Conservation (phyloP, 30 jellyfish, hydroid and myxozoan genomes). For the Aurelia aurita complex sp. Pacific region DNA sequence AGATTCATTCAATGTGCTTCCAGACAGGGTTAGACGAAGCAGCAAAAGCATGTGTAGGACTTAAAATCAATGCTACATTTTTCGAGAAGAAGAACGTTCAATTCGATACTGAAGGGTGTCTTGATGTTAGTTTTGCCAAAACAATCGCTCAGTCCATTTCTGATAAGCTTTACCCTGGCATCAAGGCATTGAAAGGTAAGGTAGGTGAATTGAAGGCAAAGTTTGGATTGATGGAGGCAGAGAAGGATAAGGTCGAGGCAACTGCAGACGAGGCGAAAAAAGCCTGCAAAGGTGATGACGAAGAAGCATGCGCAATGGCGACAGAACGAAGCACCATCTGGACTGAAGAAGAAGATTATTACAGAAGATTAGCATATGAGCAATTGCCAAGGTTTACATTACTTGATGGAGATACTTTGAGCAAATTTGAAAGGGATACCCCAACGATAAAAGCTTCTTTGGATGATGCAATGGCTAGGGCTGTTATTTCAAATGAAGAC, state of each 20-base stretch:
- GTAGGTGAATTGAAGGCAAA: conserved; percentile 38
- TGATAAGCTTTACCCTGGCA: conserved; percentile 81
- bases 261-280: conserved; percentile 50
- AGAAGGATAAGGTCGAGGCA: conserved; percentile 49
- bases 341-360: conserved; percentile 61
- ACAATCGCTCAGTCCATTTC: conserved; percentile 63
- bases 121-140: conserved; percentile 72
- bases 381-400: conserved; percentile 64
- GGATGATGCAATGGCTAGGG: conserved; percentile 68
- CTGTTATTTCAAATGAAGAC: conserved; percentile 19
- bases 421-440: conserved; percentile 27
- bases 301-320: conserved; percentile 10
- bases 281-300: conserved; percentile 45
- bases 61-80: conserved; percentile 47
- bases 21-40: conserved; percentile 67
- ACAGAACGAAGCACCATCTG: conserved; percentile 12
- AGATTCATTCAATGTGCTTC: conserved; percentile 73
- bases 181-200: conserved; percentile 57
- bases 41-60: conserved; percentile 74
- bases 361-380: conserved; percentile 57
- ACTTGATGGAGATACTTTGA: conserved; percentile 42
- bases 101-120: conserved; percentile 57
- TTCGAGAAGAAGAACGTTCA: conserved; percentile 45
- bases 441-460: conserved; percentile 52
- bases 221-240: conserved; percentile 49